Percentiles rank a stretch among this genome's conserved stretches.
phyloP scores from a whole-genome alignment of 2,797 vertebrate genomes.

The Poecilia velifera region DNA sequence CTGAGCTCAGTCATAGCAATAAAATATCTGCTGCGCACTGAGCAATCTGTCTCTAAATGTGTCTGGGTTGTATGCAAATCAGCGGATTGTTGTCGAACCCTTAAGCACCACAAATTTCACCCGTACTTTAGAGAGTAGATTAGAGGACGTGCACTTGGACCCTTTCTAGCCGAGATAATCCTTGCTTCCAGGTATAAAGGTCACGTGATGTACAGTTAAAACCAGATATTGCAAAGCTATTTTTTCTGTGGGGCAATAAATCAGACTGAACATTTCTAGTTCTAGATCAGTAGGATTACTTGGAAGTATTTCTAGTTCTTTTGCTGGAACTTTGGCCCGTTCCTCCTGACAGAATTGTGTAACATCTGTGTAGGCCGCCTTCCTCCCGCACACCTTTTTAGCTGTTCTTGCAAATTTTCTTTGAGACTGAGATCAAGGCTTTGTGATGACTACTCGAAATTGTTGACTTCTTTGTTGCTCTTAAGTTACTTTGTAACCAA shows the following conservation, averaged over 20 bases:
- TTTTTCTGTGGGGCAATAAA: neutral
- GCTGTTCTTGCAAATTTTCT: neutral
- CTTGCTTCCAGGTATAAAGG: neutral
- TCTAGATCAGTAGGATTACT: neutral
- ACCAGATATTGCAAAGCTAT: neutral
- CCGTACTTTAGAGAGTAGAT: constrained; percentile 15
- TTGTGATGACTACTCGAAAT: neutral
- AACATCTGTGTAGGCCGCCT: neutral
- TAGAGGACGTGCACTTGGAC: neutral
- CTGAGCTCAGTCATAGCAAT: constrained; percentile 30
- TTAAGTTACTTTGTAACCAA: neutral
- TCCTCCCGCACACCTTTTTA: neutral
- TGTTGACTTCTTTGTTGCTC: neutral
- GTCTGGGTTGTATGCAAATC: constrained; percentile 51
- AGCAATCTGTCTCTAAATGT: constrained; percentile 46
- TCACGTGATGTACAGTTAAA: neutral
- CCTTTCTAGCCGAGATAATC: neutral
- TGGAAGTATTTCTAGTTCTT: neutral
- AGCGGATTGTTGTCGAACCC: constrained; percentile 32
- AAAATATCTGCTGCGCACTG: constrained; percentile 30
- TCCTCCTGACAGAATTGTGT: neutral
- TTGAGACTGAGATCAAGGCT: neutral
- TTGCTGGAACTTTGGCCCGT: neutral
- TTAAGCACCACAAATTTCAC: constrained; percentile 8
- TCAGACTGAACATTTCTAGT: neutral